Percentiles rank a stretch among this genome's conserved stretches.
Conservation (phyloP, 2,113 vertebrate genomes). For the Toxotes jaculatrix region DNA sequence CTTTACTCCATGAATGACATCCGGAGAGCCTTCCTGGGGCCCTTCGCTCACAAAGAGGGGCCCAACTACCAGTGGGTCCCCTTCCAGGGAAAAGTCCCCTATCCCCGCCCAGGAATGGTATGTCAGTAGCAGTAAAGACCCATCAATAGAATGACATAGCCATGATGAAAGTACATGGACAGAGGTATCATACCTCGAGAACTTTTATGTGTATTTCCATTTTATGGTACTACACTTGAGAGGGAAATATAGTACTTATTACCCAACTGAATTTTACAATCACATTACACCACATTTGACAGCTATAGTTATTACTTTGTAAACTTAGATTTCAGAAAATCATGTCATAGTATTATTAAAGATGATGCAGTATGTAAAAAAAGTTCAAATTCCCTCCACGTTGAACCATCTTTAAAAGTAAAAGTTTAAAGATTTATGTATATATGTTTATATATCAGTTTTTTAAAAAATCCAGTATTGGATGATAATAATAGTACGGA, state of each 20-base stretch:
- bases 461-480: too few species aligned
- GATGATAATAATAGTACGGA: too few species aligned
- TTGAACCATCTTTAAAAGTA: too few species aligned
- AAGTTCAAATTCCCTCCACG: too few species aligned
- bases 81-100: constrained; percentile 96
- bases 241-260: too few species aligned
- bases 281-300: not conserved
- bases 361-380: too few species aligned
- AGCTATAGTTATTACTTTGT: too few species aligned
- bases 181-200: not conserved
- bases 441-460: too few species aligned
- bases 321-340: too few species aligned
- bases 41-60: constrained; percentile 98
- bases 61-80: constrained; percentile 97
- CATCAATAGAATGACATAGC: not conserved
- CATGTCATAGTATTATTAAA: too few species aligned
- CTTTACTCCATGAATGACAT: constrained; percentile 97
- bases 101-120: constrained; percentile 98
- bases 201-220: not conserved
- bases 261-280: too few species aligned
- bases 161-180: not conserved
- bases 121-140: constrained; percentile 45
- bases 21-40: constrained; percentile 96
- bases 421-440: too few species aligned
- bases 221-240: not conserved